Base-by-base conservation (phyloP, 2,797 vertebrate genomes). In the Epinephelus coioides region DNA sequence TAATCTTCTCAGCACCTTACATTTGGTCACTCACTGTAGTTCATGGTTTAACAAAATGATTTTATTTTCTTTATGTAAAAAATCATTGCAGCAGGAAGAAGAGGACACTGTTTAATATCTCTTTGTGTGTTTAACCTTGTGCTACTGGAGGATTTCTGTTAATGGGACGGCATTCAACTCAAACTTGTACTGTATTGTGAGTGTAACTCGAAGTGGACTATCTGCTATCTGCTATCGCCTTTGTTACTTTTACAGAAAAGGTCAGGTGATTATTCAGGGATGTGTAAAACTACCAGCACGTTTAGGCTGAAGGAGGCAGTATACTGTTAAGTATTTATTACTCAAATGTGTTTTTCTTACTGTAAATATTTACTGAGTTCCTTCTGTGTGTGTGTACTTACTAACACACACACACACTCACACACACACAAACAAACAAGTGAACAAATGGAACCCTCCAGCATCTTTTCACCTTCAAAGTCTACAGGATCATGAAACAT, bases 401-500 rank as follows among this genome's bases (percentile, higher is more conserved):
- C 60, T 69, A 40, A 47, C 53, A 61, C 62, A 68, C 30, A 79
- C 68, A 79, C 78, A 71, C 72, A 80, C 27, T 1, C 27, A 47
- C 53, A 61, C 62, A 68, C 38, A 79, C 68, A 79, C 80, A 85
- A 73, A 79, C 49, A 87, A 88, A 71, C 72, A 80, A 55, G 47
- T 64, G 56, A 83, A 89, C 83, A 84, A 86, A 76, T 46, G 27
- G 1, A 84, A 66, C 62, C 86, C 80, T 86, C 27, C 54, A 56
- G 81, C 82, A 70, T 84, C 66, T 87, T 77, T 86, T 87, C 75
- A 82, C 78, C 79, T 79, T 89, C 83, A 89, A 88, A 89, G 84
- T 84, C 64, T 63, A 17, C 51, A 11, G 60, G 77, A 87, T 89
- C 75, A 63, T 76, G 62, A 84, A 84, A 87, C 73, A 79, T 86